A percentile compares a stretch with the other conserved stretches of the same genome.
Conservation (phyloP, 1,140 invertebrate species). For the Eueides isabella region DNA sequence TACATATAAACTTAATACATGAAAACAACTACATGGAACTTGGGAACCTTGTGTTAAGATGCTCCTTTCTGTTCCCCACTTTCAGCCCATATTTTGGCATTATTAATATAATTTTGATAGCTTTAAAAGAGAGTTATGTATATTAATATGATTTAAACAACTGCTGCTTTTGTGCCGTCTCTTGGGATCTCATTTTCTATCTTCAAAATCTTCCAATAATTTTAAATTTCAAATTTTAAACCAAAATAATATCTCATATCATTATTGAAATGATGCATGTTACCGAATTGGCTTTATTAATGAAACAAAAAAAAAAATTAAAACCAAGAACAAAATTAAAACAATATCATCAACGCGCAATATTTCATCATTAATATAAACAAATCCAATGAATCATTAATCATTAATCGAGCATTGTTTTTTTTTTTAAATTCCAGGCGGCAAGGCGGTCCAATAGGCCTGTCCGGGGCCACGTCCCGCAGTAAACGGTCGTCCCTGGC, state of each 20-base stretch:
- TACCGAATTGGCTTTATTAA: not conserved
- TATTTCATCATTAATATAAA: not conserved
- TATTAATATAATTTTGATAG: not conserved
- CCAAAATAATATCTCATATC: not conserved
- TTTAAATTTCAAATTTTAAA: not conserved
- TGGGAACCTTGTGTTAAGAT: too few relatives aligned
- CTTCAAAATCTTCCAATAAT: not conserved
- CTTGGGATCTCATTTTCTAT: constrained; percentile 7
- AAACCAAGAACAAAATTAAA: too few relatives aligned
- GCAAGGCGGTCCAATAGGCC: constrained; percentile 83
- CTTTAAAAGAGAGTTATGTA: not conserved
- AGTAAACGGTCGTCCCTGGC: constrained; percentile 88
- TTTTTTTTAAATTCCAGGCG: constrained; percentile 62
- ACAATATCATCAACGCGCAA: not conserved
- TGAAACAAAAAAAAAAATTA: not conserved
- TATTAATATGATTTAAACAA: constrained; percentile 7
- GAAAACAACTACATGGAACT: too few relatives aligned
- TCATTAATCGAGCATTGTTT: not conserved
- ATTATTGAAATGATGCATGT: not conserved
- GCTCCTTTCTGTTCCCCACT: too few relatives aligned
- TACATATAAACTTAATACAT: too few relatives aligned
- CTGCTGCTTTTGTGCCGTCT: constrained; percentile 1
- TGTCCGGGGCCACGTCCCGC: constrained; percentile 84
- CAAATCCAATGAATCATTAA: not conserved
- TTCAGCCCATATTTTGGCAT: not conserved